Evolutionary conservation across 2,888 invertebrate species (phyloP), one percentile per base, ranked within the genome.

Genomic region (Drosophila nr. perissopoda): DNA sequence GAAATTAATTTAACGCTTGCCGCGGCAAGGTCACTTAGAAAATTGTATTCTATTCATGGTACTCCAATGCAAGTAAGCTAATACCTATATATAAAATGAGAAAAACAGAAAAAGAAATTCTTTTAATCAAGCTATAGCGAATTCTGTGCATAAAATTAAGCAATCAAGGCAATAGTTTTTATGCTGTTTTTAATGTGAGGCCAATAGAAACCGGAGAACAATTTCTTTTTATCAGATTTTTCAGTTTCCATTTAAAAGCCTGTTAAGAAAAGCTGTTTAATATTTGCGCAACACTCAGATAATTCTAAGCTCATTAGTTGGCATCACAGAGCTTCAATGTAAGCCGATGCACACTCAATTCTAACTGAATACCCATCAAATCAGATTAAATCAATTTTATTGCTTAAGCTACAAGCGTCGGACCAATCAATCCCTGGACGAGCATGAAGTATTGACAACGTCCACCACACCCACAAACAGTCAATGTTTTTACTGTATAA

Each of bases 1-100:
- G 45, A 84, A 89, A 83, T 83, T 89, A 83, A 83, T 89, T 83
- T 89, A 89, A 78, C 61, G 70, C 65, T 68, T 25, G 59, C 64
- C 62, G 33, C n/a, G 42, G 48, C 54, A 89, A 78, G 83, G 89
- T 81, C 89, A 75, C 53, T 34, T 45, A 13, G 31, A 53, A 70
- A 75, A 54, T 62, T 58, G 57, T 57, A 66, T 59, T 45, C 33
- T 21, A 53, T 79, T 49, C 68, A 74, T 59, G 67, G 42, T 49
- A 8, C 33, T 63, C 65, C 63, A 63, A 27, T 38, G 63, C 34
- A 36, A 60, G 42, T 52, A 66, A 58, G 13, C 27, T 25, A 36
- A 54, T 53, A 64, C 25, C 58, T 58, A 54, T 3, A 59, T 51
- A 60, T 27, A 25, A 45, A 11, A 21, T 16, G 34, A 27, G 11